Conservation (phyloP, 2,113 vertebrate genomes). For the Pseudopipra pipra region DNA sequence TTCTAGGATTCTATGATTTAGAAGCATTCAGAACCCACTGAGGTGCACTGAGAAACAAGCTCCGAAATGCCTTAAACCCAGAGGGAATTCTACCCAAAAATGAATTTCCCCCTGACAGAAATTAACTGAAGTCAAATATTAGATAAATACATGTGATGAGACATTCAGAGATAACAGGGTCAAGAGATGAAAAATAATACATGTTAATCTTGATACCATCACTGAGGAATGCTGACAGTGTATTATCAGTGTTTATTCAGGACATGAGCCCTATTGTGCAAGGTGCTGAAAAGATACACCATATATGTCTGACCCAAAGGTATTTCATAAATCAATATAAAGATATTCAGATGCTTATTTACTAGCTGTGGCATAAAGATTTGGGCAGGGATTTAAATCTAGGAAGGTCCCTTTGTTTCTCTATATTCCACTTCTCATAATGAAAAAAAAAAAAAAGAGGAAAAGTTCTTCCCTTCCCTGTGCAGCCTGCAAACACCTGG, state of each 20-base stretch:
- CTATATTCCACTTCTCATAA: neutral
- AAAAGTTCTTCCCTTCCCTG: neutral
- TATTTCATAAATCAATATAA: neutral
- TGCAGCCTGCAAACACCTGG: neutral
- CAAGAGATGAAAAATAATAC: constrained; percentile 14
- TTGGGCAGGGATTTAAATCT: neutral
- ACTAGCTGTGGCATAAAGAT: neutral
- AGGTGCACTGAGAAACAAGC: neutral
- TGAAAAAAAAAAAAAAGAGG: neutral
- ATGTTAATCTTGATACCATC: neutral
- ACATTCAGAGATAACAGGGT: neutral
- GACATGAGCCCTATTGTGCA: neutral
- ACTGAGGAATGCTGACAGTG: neutral
- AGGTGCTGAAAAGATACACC: neutral
- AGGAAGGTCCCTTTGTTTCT: neutral
- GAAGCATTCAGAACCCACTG: neutral
- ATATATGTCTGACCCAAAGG: neutral
- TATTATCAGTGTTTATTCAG: neutral
- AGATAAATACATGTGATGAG: neutral
- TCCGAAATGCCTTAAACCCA: neutral
- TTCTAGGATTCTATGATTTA: neutral
- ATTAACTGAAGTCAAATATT: neutral
- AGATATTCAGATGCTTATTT: neutral
- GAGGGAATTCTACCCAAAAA: neutral
- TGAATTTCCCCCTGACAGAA: neutral